Conservation (phyloP, 2,797 vertebrate genomes). For the Aldrovandia affinis region DNA sequence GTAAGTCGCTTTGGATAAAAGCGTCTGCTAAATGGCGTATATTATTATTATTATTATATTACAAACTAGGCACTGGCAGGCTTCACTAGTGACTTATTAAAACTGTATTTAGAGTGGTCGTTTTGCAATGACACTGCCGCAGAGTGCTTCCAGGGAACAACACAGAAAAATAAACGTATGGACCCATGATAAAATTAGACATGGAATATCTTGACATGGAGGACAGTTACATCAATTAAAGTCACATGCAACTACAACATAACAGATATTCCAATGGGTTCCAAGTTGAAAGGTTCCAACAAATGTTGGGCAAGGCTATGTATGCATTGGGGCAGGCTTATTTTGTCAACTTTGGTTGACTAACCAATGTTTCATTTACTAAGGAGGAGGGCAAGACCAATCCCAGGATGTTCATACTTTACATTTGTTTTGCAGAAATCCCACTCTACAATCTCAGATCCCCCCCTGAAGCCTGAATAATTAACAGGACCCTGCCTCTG, state of each 20-base stretch:
- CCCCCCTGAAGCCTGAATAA: neutral
- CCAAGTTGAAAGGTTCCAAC: neutral
- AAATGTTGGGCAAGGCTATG: neutral
- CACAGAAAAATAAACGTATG: neutral
- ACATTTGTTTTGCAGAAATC: neutral
- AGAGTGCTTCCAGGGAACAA: neutral
- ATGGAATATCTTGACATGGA: neutral
- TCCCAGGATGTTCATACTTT: neutral
- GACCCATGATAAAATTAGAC: neutral
- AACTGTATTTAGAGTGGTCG: neutral
- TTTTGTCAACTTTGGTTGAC: neutral
- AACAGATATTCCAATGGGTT: neutral
- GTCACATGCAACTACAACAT: neutral
- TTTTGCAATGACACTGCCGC: neutral
- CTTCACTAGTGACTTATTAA: neutral
- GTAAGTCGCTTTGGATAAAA: too few relatives aligned
- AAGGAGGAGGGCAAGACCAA: neutral
- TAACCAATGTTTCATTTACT: neutral
- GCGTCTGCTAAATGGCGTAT: too few relatives aligned
- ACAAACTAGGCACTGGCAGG: neutral
- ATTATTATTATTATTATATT: neutral
- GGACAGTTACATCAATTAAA: neutral
- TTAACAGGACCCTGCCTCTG: neutral
- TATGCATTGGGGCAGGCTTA: neutral
- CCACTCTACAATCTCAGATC: neutral